Evolutionary conservation across 2,888 invertebrate species (phyloP).

Genomic region (Entomobrya multifasciata): DNA sequence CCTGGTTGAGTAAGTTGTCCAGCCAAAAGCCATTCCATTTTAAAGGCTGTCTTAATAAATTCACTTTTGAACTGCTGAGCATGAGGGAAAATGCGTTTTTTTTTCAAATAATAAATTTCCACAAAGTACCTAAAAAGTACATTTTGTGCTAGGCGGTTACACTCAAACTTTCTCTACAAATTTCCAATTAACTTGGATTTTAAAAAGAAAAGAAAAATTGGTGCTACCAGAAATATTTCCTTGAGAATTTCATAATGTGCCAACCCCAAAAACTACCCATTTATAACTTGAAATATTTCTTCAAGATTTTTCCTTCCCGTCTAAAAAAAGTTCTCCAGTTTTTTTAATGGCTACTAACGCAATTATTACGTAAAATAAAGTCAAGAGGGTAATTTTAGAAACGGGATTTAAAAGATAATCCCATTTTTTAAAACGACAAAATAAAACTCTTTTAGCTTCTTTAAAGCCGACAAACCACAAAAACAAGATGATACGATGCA

Average conservation of each 20-base stretch:
- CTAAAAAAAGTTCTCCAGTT: too few species aligned
- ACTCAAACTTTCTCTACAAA: too few species aligned
- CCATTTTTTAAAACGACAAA: neutral
- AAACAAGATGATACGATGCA: too few species aligned
- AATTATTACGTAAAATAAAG: conserved; percentile 20
- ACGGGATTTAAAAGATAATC: neutral
- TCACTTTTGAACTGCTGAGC: neutral
- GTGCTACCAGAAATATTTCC: neutral
- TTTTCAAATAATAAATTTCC: too few species aligned
- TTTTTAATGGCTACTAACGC: neutral
- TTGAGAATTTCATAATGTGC: neutral
- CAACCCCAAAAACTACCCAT: neutral
- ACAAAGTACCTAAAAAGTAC: too few species aligned
- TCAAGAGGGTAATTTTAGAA: conserved; percentile 7
- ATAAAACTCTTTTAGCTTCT: neutral
- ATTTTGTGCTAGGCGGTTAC: too few species aligned
- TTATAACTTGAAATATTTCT: too few species aligned
- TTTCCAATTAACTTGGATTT: too few species aligned
- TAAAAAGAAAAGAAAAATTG: neutral
- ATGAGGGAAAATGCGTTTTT: too few species aligned
- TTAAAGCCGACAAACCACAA: neutral
- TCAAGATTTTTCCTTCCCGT: too few species aligned
- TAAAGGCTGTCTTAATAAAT: conserved; percentile 10
- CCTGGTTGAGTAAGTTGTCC: too few species aligned
- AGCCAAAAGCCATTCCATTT: neutral